Conservation (phyloP, 2,888 invertebrate species). For the Hecatera dysodea region DNA sequence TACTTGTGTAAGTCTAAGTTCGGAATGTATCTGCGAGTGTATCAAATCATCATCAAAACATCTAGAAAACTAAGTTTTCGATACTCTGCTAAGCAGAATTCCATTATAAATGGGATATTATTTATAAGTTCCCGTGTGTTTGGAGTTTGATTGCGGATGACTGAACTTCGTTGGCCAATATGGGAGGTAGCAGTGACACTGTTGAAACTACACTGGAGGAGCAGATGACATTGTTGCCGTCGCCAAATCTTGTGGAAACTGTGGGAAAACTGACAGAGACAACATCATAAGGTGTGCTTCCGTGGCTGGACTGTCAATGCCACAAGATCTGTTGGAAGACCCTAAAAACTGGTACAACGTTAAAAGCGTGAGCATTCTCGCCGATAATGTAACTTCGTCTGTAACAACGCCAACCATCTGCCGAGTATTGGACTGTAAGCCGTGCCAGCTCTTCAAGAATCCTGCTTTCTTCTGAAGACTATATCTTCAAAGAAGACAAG, state of each 20-base stretch:
- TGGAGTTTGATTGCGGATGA: conserved; percentile 5
- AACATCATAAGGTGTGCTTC: conserved; percentile 10
- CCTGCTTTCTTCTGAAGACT: conserved; percentile 1
- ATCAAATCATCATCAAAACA: background rate
- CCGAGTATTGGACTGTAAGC: background rate
- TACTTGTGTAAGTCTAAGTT: conserved; percentile 1
- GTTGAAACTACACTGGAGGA: background rate
- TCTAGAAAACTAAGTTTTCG: conserved; percentile 5
- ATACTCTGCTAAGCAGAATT: conserved; percentile 17
- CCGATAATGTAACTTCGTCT: background rate
- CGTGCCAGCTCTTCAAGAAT: conserved; percentile 3
- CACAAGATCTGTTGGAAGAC: background rate
- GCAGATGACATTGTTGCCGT: background rate
- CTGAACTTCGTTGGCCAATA: conserved; percentile 5
- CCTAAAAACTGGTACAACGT: background rate
- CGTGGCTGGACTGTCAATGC: background rate
- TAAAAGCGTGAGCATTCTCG: background rate
- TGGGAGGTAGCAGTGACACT: conserved; percentile 1
- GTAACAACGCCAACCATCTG: background rate
- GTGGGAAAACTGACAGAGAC: conserved; percentile 3
- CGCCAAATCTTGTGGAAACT: background rate
- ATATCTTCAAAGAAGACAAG: background rate
- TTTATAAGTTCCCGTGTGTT: background rate
- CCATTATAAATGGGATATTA: too few species aligned
- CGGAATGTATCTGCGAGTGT: conserved; percentile 1